Evolutionary conservation across 2,888 invertebrate species (phyloP).

Genomic region (Troides oblongomaculatus): DNA sequence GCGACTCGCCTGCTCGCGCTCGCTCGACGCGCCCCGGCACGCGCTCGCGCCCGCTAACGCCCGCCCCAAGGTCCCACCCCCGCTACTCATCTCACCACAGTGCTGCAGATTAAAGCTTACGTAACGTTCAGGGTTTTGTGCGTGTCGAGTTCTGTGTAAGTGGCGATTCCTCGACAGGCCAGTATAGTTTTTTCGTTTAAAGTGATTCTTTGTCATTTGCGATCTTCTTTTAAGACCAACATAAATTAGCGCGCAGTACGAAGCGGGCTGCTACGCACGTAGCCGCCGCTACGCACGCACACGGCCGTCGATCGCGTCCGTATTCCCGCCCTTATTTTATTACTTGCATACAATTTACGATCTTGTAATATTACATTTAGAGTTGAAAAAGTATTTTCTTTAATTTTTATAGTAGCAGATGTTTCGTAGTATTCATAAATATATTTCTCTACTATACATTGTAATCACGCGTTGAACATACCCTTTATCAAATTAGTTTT

Average conservation of each 20-base stretch:
- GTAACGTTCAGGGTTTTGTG: constrained; percentile 61
- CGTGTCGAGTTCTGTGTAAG: constrained; percentile 63
- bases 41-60: constrained; percentile 47
- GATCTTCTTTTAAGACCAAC: not conserved
- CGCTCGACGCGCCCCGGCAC: constrained; percentile 52
- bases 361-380: constrained; percentile 38
- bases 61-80: constrained; percentile 40
- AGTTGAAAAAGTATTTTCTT: constrained; percentile 38
- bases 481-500: not conserved
- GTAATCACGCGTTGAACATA: not conserved
- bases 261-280: constrained; percentile 32
- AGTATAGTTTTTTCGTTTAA: constrained; percentile 15
- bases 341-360: constrained; percentile 39
- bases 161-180: constrained; percentile 36
- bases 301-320: constrained; percentile 37
- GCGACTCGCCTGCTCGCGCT: constrained; percentile 60
- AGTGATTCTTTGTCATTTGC: not conserved
- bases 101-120: constrained; percentile 65
- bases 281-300: constrained; percentile 46
- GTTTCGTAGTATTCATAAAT: not conserved
- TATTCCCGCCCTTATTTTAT: constrained; percentile 41
- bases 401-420: not conserved
- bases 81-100: constrained; percentile 29
- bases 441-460: not conserved
- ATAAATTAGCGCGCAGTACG: constrained; percentile 10